Percentiles rank a stretch among this genome's conserved stretches.
These are phyloP conservation scores for Acinonyx jubatus DNA, from an alignment of 2,113 vertebrate genomes.

Conservation along the genomic window DNA sequence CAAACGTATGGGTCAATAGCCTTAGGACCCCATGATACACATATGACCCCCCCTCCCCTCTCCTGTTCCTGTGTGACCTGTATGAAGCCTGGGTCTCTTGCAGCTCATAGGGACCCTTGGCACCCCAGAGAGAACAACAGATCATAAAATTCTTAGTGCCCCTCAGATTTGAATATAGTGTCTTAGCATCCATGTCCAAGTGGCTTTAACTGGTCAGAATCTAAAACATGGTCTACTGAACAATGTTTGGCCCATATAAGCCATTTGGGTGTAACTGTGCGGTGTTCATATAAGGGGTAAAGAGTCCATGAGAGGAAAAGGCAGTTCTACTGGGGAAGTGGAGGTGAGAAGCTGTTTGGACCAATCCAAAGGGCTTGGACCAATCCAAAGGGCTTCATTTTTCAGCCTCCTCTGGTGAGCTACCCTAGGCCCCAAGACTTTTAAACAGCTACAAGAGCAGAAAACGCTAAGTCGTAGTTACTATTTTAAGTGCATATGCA, in stretches of 20 bases:
- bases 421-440: not conserved
- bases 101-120: not conserved
- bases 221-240: not conserved
- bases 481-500: not conserved
- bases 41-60: accelerated
- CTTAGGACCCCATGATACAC: not conserved
- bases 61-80: not conserved
- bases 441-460: not conserved
- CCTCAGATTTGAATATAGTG: not conserved
- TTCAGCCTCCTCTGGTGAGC: not conserved
- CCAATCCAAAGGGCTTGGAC: not conserved
- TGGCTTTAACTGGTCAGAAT: not conserved
- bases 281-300: no score
- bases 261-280: not conserved
- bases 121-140: not conserved
- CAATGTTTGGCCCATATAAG: accelerated
- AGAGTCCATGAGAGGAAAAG: not conserved
- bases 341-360: not conserved
- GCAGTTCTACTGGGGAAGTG: not conserved
- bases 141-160: not conserved
- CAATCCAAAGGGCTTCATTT: not conserved
- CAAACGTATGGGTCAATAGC: constrained; percentile 48
- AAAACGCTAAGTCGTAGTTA: not conserved
- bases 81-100: not conserved
- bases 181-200: not conserved